These are phyloP conservation scores for Drosophila erecta DNA, from an alignment of 1,140 invertebrate species.

Conservation along the genomic window DNA sequence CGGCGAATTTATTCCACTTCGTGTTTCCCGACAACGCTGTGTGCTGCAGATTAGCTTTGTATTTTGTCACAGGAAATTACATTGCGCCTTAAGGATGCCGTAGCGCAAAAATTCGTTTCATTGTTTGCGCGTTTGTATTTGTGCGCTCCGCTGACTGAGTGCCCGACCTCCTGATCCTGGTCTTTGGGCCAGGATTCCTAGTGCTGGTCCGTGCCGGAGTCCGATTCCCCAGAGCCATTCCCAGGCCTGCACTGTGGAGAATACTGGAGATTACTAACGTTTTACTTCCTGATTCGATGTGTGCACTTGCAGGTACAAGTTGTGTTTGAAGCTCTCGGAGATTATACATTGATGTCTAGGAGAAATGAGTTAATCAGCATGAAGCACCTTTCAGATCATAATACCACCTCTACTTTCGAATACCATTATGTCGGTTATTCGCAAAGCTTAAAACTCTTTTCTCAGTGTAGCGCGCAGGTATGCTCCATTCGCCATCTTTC, in stretches of 20 bases:
- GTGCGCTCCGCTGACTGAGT: conserved; percentile 29
- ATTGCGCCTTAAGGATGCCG: conserved; percentile 78
- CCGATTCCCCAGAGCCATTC: conserved; percentile 3
- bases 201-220: conserved; percentile 10
- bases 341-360: no score
- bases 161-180: conserved; percentile 30
- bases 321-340: no score
- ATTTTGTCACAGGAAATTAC: conserved; percentile 83
- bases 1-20: conserved; percentile 40
- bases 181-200: conserved; percentile 38
- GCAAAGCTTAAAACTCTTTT: not conserved
- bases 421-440: not conserved
- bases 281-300: no score
- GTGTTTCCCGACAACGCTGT: conserved; percentile 34
- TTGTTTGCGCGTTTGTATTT: conserved; percentile 60
- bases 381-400: not conserved
- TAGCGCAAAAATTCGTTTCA: conserved; percentile 75
- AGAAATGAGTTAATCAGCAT: no score
- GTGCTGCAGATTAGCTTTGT: conserved; percentile 78
- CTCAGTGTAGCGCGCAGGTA: conserved; percentile 35
- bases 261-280: not conserved
- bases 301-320: no score
- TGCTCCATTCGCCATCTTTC: conserved; percentile 42
- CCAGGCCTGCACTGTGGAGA: conserved; percentile 5
- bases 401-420: not conserved